These are phyloP conservation scores for Meandrusa payeni DNA, from an alignment of 2,888 invertebrate species.

Conservation along the genomic window DNA sequence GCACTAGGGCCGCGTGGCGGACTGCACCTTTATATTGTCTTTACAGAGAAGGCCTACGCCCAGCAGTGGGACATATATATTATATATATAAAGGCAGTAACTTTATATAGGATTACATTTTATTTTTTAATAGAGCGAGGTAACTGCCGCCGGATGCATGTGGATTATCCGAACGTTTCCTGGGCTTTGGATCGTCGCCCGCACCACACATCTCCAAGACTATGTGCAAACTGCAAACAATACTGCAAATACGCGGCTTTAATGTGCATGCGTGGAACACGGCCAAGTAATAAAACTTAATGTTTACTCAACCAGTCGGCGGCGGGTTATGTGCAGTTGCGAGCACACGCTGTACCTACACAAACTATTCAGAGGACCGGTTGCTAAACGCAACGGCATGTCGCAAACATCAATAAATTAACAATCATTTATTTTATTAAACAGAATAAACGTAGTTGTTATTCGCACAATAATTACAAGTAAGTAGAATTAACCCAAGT, in stretches of 20 bases:
- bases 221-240: conserved; percentile 51
- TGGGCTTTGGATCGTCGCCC: conserved; percentile 32
- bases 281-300: conserved; percentile 79
- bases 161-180: conserved; percentile 19
- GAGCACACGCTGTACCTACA: conserved; percentile 41
- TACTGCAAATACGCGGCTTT: conserved; percentile 67
- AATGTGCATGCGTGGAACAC: conserved; percentile 74
- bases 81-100: too few species aligned
- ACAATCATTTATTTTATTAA: too few species aligned
- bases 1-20: too few species aligned
- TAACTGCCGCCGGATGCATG: conserved; percentile 12
- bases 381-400: conserved; percentile 32
- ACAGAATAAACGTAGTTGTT: too few species aligned
- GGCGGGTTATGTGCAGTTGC: conserved; percentile 54
- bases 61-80: too few species aligned
- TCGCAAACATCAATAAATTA: conserved; percentile 28
- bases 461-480: too few species aligned
- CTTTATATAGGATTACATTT: too few species aligned
- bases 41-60: too few species aligned
- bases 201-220: conserved; percentile 34
- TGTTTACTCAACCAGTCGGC: conserved; percentile 71
- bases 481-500: too few species aligned
- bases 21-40: too few species aligned
- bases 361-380: conserved; percentile 42
- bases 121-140: conserved; percentile 5